Base-by-base conservation (phyloP, 2,888 invertebrate genomes). In the Dasysyrphus tricinctus region DNA sequence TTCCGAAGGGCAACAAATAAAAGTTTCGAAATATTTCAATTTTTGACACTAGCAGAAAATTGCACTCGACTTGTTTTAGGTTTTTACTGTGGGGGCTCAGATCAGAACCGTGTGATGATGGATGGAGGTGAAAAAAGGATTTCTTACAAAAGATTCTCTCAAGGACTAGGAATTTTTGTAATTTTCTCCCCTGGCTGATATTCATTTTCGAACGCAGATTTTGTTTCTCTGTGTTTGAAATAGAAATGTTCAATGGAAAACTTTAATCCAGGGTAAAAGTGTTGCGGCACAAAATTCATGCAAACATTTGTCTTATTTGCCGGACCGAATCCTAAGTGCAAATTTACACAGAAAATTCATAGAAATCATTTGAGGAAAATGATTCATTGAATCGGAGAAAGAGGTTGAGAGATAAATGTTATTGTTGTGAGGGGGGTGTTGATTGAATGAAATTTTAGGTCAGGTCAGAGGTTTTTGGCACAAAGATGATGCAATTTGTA, bases 1-100 rank as follows among this genome's bases (percentile, higher is more conserved):
- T 19, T 59, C 19, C 37, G 11, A 44, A 12, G 51, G 29, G 54
- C 24, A 73, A 81, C 82, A 79, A 82, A 86, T 85, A 81, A 86
- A 86, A 86, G 75, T 86, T 86, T 82, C 72, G 78, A 82, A 59
- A 82, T 82, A 82, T 86, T 86, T 82, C 82, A 86, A 82, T 82
- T 79, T 86, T 82, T 86, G 86, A 82, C 86, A 86, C 78, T 82
- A 78, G 47, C 70, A 79, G 78, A 75, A 75, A 86, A 86, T 82
- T 86, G 75, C 86, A 82, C 81, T 82, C 56, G 56, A 67, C 56
- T 57, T n/a, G 42, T 65, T 65, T 51, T 51, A 54, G 34, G 19
- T 67, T 19, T 44, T 69, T 29, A n/a, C 14, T 3, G n/a, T n/a
- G n/a, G 6, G 54, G 56, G 73, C 67, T 76, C 72, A 57, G 65